Conservation (phyloP, 2,797 vertebrate species). For the Platalea minor region DNA sequence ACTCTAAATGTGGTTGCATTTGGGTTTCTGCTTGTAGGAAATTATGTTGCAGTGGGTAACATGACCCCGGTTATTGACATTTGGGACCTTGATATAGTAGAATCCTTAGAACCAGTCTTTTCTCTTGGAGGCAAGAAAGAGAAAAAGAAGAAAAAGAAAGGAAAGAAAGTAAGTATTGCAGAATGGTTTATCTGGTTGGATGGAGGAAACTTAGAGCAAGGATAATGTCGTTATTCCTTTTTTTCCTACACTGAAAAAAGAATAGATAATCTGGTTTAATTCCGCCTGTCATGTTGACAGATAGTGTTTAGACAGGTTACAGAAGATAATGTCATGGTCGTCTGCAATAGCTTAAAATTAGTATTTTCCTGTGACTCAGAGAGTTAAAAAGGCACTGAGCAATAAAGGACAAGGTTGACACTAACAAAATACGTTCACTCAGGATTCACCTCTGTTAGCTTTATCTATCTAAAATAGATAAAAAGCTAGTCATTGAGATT, state of each 20-base stretch:
- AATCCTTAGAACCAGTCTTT: constrained; percentile 93
- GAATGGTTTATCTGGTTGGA: background rate
- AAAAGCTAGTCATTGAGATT: background rate
- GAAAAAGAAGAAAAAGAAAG: constrained; percentile 90
- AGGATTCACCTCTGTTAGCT: background rate
- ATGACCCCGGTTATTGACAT: constrained; percentile 97
- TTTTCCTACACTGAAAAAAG: background rate
- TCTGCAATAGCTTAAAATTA: background rate
- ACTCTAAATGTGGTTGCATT: background rate
- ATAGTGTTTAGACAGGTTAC: background rate
- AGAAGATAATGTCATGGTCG: background rate
- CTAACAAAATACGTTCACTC: background rate
- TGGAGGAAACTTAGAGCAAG: background rate
- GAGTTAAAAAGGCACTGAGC: background rate
- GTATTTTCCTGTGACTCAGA: background rate
- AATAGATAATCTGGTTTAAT: background rate
- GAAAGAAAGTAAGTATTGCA: constrained; percentile 82
- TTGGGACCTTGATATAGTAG: constrained; percentile 97
- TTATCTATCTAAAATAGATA: background rate
- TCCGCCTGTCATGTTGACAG: background rate
- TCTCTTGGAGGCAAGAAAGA: constrained; percentile 87
- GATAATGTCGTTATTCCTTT: background rate
- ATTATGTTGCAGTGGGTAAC: constrained; percentile 92
- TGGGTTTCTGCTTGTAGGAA: constrained; percentile 75
- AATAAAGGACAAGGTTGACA: background rate